Base-by-base conservation (phyloP, 2,113 vertebrate genomes). In the Macrotis lagotis region DNA sequence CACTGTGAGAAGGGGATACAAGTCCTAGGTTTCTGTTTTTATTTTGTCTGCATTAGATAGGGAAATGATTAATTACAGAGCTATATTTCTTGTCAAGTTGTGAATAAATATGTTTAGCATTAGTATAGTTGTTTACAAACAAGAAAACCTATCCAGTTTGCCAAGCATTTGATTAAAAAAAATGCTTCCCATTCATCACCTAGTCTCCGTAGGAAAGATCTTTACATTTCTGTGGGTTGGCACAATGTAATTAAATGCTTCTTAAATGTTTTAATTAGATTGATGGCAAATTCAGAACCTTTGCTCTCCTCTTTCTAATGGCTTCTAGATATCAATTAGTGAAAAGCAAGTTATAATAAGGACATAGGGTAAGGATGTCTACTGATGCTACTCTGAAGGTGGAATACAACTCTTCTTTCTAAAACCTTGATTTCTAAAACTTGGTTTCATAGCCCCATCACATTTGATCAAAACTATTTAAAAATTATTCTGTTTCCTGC, bases 11-110 rank as follows among this genome's bases (percentile, higher is more conserved):
- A 91, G 92, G 53, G 89, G 74, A 91, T 98, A 88, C 95, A 96
- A 94, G 92, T 98, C 93, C 88, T 91, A 50, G 48, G 91, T 94
- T 97, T 98, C 90, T 94, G 88, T 74, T 90, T 97, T 98, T 97
- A 94, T 98, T 98, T 98, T 97, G 92, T 97, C 97, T 98, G 96
- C 96, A 97, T 98, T 98, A 96, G 95, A 96, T 96, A 97, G 97
- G 97, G 95, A 98, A 97, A 97, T 99, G 98, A 98, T 98, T 99
- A 98, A 98, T 99, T 98, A 98, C 96, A 95, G 97, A 96, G 97
- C 97, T 97, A 89, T 96, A 93, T 98, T 98, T 98, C 19, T 8
- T 99, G 98, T 98, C 98, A 98, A 98, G 94, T 98, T 97, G 96
- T 98, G 97, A 98, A 98, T 98, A 98, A 98, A 98, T 98, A 98